These are phyloP conservation scores for Ascidia mentula DNA, from an alignment of 23 tunicate species.

Conservation along the genomic window DNA sequence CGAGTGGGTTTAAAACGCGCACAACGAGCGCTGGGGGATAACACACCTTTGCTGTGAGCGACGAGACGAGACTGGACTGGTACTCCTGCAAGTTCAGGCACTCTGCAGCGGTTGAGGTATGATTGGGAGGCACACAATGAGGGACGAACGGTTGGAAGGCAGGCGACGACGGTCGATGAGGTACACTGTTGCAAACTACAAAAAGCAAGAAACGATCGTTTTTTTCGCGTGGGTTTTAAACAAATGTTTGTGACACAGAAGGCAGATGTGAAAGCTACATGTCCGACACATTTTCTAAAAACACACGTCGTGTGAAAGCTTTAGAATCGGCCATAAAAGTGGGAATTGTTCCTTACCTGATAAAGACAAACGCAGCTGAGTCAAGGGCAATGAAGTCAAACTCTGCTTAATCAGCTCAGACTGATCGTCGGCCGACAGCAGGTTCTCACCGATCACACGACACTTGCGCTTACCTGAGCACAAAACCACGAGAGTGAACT, in stretches of 20 bases:
- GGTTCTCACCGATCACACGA: slow-evolving; percentile 10
- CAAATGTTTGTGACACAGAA: no score
- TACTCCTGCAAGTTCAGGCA: not conserved
- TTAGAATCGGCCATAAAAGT: no score
- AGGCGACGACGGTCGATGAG: not conserved
- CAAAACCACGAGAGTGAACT: not conserved
- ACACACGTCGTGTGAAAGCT: no score
- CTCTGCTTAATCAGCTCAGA: slow-evolving; percentile 25
- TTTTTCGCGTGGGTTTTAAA: no score
- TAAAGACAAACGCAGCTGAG: slow-evolving; percentile 39
- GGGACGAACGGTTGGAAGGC: not conserved
- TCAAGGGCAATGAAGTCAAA: slow-evolving; percentile 21
- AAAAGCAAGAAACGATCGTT: not conserved
- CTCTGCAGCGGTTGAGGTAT: not conserved
- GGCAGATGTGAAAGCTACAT: no score
- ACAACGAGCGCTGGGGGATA: no score
- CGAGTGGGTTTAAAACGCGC: not conserved
- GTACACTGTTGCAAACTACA: not conserved
- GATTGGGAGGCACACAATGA: not conserved
- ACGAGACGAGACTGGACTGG: slow-evolving; percentile 11
- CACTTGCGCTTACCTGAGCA: slow-evolving; percentile 11
- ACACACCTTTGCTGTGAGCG: slow-evolving; percentile 4
- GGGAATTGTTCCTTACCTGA: no score
- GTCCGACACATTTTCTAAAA: no score
- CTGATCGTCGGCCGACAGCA: slow-evolving; percentile 18